phyloP scores from a whole-genome alignment of 1,140 invertebrate genomes.

The Rhopalosiphum maidis region DNA sequence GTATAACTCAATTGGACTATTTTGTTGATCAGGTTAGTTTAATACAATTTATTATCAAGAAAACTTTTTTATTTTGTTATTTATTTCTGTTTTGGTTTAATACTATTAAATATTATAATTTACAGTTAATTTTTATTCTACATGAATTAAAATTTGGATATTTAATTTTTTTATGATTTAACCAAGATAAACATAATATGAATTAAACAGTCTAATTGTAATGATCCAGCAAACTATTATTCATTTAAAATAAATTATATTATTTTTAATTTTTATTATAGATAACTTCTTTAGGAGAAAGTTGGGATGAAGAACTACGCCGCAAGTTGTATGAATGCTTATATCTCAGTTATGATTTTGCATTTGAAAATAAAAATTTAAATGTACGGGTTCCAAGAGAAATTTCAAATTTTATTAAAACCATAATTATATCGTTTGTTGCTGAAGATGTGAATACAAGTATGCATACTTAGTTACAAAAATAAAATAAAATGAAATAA shows the following conservation, averaged over 20 bases:
- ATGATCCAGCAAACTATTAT: background rate
- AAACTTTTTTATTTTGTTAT: background rate
- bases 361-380: constrained; percentile 18
- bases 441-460: background rate
- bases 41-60: background rate
- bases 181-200: no score
- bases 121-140: background rate
- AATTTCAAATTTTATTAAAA: constrained; percentile 30
- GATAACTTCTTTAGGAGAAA: constrained; percentile 28
- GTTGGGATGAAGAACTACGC: constrained; percentile 42
- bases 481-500: background rate
- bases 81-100: background rate
- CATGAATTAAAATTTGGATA: background rate
- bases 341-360: constrained; percentile 38
- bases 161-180: no score
- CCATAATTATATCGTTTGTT: background rate
- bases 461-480: background rate
- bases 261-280: background rate
- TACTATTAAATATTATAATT: background rate
- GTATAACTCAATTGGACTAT: constrained; percentile 19
- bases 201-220: background rate
- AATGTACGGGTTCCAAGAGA: background rate
- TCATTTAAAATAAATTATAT: background rate
- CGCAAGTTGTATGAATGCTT: constrained; percentile 31
- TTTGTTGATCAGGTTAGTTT: constrained; percentile 47